These are phyloP conservation scores for Labeo catla DNA, from an alignment of 2,113 vertebrate genomes.

Conservation along the genomic window DNA sequence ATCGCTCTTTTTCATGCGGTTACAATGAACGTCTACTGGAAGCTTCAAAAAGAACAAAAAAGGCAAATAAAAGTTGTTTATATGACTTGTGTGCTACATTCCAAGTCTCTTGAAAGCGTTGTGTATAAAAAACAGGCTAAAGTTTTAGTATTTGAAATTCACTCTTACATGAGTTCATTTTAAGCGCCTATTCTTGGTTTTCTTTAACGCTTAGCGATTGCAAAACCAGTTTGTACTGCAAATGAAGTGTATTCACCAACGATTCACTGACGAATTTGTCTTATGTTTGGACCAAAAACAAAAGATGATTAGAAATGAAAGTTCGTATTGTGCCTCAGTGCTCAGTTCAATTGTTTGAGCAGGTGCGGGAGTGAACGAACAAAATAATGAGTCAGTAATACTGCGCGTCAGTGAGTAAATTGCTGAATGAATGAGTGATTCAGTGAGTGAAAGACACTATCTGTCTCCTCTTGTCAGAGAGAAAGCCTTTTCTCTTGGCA, in stretches of 20 bases:
- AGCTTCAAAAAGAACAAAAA: background rate
- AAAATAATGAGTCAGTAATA: constrained; percentile 15
- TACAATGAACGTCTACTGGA: background rate
- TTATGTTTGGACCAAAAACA: background rate
- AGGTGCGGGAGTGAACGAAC: background rate
- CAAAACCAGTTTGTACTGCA: background rate
- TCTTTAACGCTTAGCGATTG: background rate
- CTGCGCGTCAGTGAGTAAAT: constrained; percentile 8
- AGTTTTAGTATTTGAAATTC: background rate
- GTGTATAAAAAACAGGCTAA: background rate
- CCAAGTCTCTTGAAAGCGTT: background rate
- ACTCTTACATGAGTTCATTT: background rate
- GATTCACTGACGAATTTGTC: background rate
- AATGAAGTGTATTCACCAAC: background rate
- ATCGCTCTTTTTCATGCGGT: background rate
- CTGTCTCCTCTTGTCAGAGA: background rate
- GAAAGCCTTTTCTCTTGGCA: constrained; percentile 13
- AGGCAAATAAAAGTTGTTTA: background rate
- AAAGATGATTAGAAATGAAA: background rate
- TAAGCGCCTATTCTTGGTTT: background rate
- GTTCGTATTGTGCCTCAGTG: background rate
- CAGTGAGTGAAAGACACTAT: background rate
- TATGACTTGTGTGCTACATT: background rate
- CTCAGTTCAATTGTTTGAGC: background rate
- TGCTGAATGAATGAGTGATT: background rate